Evolutionary conservation across 2,797 vertebrate species (phyloP).

Genomic region (Falco rusticolus): DNA sequence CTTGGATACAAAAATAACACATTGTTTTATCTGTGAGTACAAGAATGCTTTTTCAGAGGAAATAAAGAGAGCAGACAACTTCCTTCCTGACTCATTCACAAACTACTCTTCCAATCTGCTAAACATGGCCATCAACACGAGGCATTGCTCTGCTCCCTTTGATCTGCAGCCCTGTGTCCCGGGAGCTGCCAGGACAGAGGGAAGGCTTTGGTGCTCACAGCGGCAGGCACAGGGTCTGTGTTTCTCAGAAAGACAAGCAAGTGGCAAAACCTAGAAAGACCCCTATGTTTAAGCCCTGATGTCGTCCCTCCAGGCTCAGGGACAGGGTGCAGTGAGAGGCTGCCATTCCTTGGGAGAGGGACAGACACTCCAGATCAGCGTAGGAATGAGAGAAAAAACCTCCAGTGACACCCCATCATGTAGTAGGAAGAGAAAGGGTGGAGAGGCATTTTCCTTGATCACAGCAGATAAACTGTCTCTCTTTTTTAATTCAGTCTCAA

Average conservation of each 20-base stretch:
- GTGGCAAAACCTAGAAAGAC: background rate
- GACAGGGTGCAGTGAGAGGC: background rate
- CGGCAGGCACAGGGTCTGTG: accelerated
- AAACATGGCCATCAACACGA: constrained; percentile 17
- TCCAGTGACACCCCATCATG: background rate
- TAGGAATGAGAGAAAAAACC: background rate
- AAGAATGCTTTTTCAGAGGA: constrained; percentile 84
- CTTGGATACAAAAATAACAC: constrained; percentile 80
- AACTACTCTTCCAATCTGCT: constrained; percentile 71
- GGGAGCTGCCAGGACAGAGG: accelerated
- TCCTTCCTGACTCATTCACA: constrained; percentile 90
- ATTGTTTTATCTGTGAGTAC: constrained; percentile 80
- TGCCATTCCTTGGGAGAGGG: background rate
- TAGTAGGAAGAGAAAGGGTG: background rate
- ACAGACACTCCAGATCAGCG: background rate
- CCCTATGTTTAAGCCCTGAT: background rate
- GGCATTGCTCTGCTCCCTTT: constrained; percentile 33
- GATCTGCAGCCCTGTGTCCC: constrained; percentile 36
- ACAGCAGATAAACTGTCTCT: background rate
- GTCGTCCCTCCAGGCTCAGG: background rate
- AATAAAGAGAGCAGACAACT: constrained; percentile 92
- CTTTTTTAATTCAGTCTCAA: background rate
- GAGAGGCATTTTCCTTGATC: background rate
- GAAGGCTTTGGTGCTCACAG: background rate
- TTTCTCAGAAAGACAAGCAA: background rate